Conservation (phyloP, 2,888 invertebrate species). For the Calliopum simillimum region DNA sequence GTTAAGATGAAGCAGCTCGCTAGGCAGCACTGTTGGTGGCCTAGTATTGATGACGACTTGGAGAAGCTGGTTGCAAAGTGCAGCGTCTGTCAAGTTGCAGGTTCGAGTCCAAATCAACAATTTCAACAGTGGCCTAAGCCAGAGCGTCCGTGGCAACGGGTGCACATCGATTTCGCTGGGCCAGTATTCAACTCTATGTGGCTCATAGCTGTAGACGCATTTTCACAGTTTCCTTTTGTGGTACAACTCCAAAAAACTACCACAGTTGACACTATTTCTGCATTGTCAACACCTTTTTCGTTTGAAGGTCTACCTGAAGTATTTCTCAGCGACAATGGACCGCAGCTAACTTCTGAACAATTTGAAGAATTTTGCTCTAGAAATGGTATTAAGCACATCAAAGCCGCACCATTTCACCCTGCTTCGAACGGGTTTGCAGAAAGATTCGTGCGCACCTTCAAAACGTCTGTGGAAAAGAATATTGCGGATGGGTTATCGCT, state of each 20-base stretch:
- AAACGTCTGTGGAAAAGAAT: slow-evolving; percentile 35
- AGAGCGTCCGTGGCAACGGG: not conserved
- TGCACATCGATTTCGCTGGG: slow-evolving; percentile 12
- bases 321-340: slow-evolving; percentile 49
- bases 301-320: slow-evolving; percentile 47
- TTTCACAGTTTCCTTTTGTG: slow-evolving; percentile 28
- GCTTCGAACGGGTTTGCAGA: slow-evolving; percentile 48
- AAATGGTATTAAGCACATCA: slow-evolving; percentile 48
- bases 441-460: slow-evolving; percentile 39
- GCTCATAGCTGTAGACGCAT: slow-evolving; percentile 21
- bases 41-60: too few species aligned
- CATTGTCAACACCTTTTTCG: too few species aligned
- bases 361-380: slow-evolving; percentile 45
- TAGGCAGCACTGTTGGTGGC: slow-evolving; percentile 48
- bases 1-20: slow-evolving; percentile 50
- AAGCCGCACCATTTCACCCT: slow-evolving; percentile 46
- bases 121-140: slow-evolving; percentile 1
- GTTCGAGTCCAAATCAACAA: too few species aligned
- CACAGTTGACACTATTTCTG: slow-evolving; percentile 35
- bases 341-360: slow-evolving; percentile 43
- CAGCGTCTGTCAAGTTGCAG: too few species aligned
- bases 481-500: too few species aligned
- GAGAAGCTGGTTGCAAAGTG: too few species aligned
- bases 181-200: slow-evolving; percentile 13
- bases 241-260: slow-evolving; percentile 39